Conservation (phyloP, 2,888 invertebrate species). For the Ormyrus pomaceus region DNA sequence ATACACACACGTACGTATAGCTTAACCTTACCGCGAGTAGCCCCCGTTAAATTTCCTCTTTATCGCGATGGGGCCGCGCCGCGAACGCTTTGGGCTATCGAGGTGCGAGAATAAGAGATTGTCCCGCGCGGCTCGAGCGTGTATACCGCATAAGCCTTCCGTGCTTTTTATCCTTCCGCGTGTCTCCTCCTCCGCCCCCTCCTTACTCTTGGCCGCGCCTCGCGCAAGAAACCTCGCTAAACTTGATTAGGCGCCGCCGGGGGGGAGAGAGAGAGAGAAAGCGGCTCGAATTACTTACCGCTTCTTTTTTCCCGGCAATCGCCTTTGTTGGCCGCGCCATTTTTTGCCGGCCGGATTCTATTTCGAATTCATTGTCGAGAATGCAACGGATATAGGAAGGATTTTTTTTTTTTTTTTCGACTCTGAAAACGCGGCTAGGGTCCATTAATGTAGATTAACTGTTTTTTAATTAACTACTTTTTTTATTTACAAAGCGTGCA, state of each 20-base stretch:
- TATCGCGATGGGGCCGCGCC: constrained; percentile 62
- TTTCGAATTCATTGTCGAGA: too few species aligned
- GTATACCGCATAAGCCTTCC: background rate
- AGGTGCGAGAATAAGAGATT: constrained; percentile 61
- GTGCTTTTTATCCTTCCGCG: constrained; percentile 42
- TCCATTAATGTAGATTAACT: too few species aligned
- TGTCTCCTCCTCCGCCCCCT: background rate
- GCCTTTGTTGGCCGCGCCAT: background rate
- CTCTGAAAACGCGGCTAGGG: too few species aligned
- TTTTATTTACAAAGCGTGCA: too few species aligned
- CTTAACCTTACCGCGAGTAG: constrained; percentile 64
- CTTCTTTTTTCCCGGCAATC: background rate
- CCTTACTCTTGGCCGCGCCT: background rate
- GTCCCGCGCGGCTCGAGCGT: constrained; percentile 31
- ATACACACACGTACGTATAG: constrained; percentile 59
- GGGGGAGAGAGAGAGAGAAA: too few species aligned
- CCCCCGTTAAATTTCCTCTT: constrained; percentile 70
- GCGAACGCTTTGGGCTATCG: constrained; percentile 58
- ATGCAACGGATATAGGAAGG: too few species aligned
- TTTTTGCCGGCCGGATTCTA: background rate
- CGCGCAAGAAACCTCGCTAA: too few species aligned
- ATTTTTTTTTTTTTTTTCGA: too few species aligned
- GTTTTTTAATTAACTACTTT: too few species aligned
- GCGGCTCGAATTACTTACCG: background rate
- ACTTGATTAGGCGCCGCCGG: too few species aligned